These are phyloP conservation scores for Lucifuga dentata DNA, from an alignment of 2,113 vertebrate genomes.

Conservation along the genomic window DNA sequence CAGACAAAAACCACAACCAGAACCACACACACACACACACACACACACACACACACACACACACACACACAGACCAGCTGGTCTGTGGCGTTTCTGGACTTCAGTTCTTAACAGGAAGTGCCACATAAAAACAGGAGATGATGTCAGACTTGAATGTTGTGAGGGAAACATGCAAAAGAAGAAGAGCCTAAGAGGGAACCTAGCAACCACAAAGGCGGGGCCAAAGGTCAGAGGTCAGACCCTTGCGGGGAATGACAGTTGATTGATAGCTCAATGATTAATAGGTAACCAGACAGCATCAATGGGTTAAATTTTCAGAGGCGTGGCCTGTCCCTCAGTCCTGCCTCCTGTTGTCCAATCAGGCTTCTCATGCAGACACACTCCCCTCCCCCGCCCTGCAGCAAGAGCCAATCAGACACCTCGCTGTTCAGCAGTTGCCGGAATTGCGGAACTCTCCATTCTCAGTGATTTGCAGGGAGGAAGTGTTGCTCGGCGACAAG, in stretches of 20 bases:
- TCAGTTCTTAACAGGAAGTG: conserved; percentile 30
- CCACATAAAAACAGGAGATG: conserved; percentile 39
- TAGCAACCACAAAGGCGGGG: conserved; percentile 14
- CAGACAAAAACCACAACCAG: not conserved
- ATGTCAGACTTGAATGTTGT: conserved; percentile 22
- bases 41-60: no score
- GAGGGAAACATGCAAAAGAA: conserved; percentile 67
- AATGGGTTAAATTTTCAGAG: not conserved
- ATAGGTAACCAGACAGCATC: not conserved
- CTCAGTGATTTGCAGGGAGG: conserved; percentile 98
- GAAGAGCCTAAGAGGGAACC: conserved; percentile 26
- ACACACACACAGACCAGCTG: not conserved
- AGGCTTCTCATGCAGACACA: conserved; percentile 5
- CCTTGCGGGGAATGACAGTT: not conserved
- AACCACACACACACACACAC: not conserved
- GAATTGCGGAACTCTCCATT: conserved; percentile 99
- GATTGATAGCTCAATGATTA: conserved; percentile 12
- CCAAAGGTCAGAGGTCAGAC: conserved; percentile 27
- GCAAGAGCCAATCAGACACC: not conserved
- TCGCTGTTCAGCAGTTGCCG: conserved; percentile 89
- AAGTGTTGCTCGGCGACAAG: conserved; percentile 98
- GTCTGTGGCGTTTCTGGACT: not conserved
- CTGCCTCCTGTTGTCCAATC: not conserved
- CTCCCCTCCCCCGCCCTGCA: no score
- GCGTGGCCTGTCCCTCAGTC: not conserved